A percentile compares a stretch with the other conserved stretches of the same genome.
Conservation (phyloP, 92 coral and sea anemone genomes). For the Zoanthus solanderi region DNA sequence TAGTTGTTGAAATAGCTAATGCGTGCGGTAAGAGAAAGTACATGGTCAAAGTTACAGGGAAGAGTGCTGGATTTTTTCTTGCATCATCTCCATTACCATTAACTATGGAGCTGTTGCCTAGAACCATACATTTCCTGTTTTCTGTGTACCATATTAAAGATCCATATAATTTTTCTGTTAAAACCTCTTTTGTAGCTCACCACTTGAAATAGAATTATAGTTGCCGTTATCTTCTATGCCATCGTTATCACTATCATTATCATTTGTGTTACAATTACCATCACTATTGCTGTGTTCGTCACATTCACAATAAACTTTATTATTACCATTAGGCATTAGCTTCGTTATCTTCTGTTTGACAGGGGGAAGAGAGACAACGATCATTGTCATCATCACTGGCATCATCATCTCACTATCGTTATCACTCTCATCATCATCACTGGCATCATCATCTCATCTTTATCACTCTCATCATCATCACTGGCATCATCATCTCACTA, state of each 20-base stretch:
- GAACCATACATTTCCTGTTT: conserved; percentile 78
- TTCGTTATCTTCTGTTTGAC: neutral
- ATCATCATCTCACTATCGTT: too few species aligned
- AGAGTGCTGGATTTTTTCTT: conserved; percentile 67
- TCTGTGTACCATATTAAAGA: conserved; percentile 71
- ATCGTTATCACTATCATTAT: conserved; percentile 9
- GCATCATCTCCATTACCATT: conserved; percentile 71
- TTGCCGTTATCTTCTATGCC: neutral
- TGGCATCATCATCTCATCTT: neutral
- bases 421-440: neutral
- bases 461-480: neutral
- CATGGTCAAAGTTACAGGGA: conserved; percentile 71
- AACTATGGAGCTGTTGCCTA: conserved; percentile 62
- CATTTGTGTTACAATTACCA: conserved; percentile 2
- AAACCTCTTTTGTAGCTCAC: conserved; percentile 73
- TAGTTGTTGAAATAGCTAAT: conserved; percentile 81
- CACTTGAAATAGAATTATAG: neutral
- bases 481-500: neutral
- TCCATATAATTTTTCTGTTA: conserved; percentile 76
- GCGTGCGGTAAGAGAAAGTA: conserved; percentile 74
- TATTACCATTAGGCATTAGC: neutral
- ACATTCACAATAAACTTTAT: neutral
- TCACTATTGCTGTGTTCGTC: neutral
- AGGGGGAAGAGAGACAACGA: too few species aligned
- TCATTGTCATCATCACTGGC: too few species aligned